These are phyloP conservation scores for Spodoptera litura DNA, from an alignment of 1,140 invertebrate genomes.

Conservation along the genomic window DNA sequence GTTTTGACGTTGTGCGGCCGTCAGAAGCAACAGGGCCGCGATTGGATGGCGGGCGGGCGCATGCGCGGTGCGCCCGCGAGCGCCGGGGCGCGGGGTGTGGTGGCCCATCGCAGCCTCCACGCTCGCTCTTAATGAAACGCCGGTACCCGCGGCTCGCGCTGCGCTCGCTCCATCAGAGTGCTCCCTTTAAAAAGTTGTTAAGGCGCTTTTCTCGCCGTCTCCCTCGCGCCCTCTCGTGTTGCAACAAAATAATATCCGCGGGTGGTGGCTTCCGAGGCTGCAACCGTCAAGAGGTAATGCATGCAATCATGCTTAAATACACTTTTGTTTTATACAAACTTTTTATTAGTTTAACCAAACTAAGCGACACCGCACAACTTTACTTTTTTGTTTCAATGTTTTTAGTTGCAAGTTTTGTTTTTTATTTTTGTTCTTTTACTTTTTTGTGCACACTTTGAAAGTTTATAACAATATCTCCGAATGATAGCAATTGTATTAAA, in stretches of 20 bases:
- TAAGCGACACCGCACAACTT: slow-evolving; percentile 16
- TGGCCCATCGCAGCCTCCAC: slow-evolving; percentile 76
- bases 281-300: slow-evolving; percentile 67
- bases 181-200: slow-evolving; percentile 75
- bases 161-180: slow-evolving; percentile 70
- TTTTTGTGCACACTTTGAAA: slow-evolving; percentile 14
- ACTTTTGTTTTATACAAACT: slow-evolving; percentile 50
- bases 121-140: slow-evolving; percentile 81
- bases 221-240: slow-evolving; percentile 73
- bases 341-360: slow-evolving; percentile 45
- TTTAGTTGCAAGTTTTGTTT: slow-evolving; percentile 26
- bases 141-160: slow-evolving; percentile 80
- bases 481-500: neutral
- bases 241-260: slow-evolving; percentile 63
- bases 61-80: slow-evolving; percentile 59
- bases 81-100: slow-evolving; percentile 51
- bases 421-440: neutral
- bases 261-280: slow-evolving; percentile 58
- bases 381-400: slow-evolving; percentile 11
- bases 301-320: slow-evolving; percentile 58
- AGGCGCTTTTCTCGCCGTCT: slow-evolving; percentile 69
- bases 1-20: slow-evolving; percentile 72
- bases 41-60: slow-evolving; percentile 66
- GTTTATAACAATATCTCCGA: neutral
- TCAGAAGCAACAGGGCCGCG: slow-evolving; percentile 83